Evolutionary conservation across 2,888 invertebrate genomes (phyloP).

Genomic region (Thereva unica): DNA sequence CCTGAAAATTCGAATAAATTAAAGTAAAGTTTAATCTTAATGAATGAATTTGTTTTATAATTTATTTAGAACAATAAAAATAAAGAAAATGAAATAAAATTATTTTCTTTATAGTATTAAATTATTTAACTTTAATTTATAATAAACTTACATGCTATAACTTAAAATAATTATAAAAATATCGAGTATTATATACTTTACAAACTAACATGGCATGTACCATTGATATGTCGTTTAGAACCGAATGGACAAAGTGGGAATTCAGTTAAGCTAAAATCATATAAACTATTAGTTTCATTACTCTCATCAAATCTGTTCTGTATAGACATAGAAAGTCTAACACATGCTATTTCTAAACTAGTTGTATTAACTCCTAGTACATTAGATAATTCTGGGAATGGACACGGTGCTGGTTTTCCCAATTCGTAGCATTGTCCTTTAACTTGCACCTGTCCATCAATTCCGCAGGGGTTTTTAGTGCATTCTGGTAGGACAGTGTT

Average conservation of each 20-base stretch:
- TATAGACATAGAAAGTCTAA: slow-evolving; percentile 50
- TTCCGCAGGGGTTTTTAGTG: slow-evolving; percentile 64
- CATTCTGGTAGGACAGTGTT: slow-evolving; percentile 65
- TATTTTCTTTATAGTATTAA: no score
- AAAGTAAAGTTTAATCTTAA: no score
- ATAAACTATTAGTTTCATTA: neutral
- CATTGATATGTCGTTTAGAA: slow-evolving; percentile 47
- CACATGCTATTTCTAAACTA: slow-evolving; percentile 64
- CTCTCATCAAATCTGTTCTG: slow-evolving; percentile 51
- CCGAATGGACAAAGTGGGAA: slow-evolving; percentile 50
- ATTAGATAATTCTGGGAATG: slow-evolving; percentile 54
- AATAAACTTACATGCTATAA: no score
- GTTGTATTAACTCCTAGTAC: slow-evolving; percentile 66
- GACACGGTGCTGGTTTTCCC: slow-evolving; percentile 48
- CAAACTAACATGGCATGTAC: slow-evolving; percentile 44
- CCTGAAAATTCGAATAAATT: neutral
- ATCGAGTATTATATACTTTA: no score
- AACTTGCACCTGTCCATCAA: slow-evolving; percentile 61
- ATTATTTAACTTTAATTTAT: no score
- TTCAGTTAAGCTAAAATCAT: slow-evolving; percentile 39
- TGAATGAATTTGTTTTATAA: no score
- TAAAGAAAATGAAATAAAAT: no score
- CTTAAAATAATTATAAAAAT: no score
- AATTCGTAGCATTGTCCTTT: slow-evolving; percentile 49
- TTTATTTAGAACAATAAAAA: no score